Evolutionary conservation across 2,888 invertebrate species (phyloP), one percentile per base, ranked within the genome.

Genomic region (Ferdinandea cuprea): DNA sequence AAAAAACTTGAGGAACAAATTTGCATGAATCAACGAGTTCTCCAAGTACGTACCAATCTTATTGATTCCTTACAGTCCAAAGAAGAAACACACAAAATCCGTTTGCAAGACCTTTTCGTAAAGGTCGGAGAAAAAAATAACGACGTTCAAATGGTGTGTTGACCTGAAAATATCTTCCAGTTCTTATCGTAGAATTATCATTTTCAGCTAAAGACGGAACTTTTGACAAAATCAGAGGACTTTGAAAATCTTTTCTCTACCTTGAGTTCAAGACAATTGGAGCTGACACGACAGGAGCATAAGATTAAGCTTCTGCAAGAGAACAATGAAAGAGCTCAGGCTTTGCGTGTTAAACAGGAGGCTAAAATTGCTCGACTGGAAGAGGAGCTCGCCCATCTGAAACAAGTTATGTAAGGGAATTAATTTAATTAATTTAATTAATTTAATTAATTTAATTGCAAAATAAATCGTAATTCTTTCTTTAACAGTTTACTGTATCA

Each of bases 291-390:
- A 3, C 88, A 88, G 69, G 88, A 89, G 32, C 87, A 89, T 28
- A 87, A 87, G 15, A 89, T 91, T 0, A 88, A 88, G 69, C 66
- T 89, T 25, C 74, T 91, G 32, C 88, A 88, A 68, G 89, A 91
- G 58, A 89, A 86, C 59, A 87, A 87, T 44, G 85, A 86, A 0
- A 86, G 89, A 9, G 86, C 85, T 54, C 87, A 88, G 40, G 84
- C 85, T 50, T 58, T 88, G 7, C 87, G 89, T 6, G 87, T 88
- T 0, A 88, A 87, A n/a, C 88, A 90, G 48, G 88, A 88, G n/a
- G 88, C 89, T 25, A 88, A 87, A 61, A 90, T 89, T 59, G 86
- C 86, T 0, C 42, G 81, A 0, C 79, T 89, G 65, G 88, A 88
- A 46, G 86, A 87, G 3, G 88, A 89, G 56, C 86, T 88, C 52